A percentile compares a stretch with the other conserved stretches of the same genome.
phyloP scores from a whole-genome alignment of 2,888 invertebrate genomes.

The Phragmatobia fuliginosa region DNA sequence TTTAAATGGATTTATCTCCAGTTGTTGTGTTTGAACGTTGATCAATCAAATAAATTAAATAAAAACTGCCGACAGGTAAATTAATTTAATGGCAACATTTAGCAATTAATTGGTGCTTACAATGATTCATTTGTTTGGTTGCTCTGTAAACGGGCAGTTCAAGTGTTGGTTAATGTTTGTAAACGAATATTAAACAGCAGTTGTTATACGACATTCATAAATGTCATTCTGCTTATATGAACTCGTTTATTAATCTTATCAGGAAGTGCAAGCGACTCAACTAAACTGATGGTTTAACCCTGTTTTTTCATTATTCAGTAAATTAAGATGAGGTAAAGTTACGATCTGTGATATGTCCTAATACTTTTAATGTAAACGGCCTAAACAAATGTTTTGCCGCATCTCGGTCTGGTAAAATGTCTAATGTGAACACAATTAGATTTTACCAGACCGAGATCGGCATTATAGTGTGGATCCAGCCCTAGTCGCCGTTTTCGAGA shows the following conservation, averaged over 20 bases:
- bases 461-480: too few relatives aligned
- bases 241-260: not conserved
- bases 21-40: not conserved
- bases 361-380: too few relatives aligned
- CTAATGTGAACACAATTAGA: too few relatives aligned
- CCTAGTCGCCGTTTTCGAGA: too few relatives aligned
- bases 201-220: not conserved
- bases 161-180: constrained; percentile 1
- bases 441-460: too few relatives aligned
- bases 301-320: not conserved
- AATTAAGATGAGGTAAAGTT: not conserved
- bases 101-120: not conserved
- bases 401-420: too few relatives aligned
- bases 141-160: not conserved
- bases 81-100: not conserved
- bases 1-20: too few relatives aligned
- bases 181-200: not conserved
- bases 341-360: too few relatives aligned
- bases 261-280: not conserved
- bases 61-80: constrained; percentile 4
- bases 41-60: not conserved
- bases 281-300: not conserved
- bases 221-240: not conserved
- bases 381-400: too few relatives aligned
- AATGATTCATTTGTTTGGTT: not conserved